A percentile compares a stretch with the other conserved stretches of the same genome.
Conservation (phyloP, 1,140 invertebrate genomes). For the Sipha flava region DNA sequence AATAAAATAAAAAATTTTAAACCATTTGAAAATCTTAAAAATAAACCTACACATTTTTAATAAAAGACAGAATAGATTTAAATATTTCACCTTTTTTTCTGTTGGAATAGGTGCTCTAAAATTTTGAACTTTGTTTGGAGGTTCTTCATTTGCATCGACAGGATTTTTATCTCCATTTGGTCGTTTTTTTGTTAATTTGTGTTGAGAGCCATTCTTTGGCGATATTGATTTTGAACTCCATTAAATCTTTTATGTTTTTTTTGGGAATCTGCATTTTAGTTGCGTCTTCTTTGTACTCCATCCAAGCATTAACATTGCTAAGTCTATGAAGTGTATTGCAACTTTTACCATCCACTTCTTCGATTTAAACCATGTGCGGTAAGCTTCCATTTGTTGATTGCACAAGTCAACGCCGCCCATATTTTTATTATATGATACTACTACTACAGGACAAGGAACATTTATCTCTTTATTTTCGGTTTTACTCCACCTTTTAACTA, state of each 20-base stretch:
- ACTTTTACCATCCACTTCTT: no score
- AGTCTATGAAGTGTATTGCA: no score
- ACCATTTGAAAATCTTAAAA: background rate
- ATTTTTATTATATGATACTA: no score
- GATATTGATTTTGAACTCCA: constrained; percentile 18
- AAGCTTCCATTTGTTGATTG: no score
- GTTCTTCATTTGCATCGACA: background rate
- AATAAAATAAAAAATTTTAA: background rate
- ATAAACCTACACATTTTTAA: background rate
- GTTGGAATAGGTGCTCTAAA: background rate
- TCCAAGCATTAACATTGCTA: constrained; percentile 40
- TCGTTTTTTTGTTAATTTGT: background rate
- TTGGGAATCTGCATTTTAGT: background rate
- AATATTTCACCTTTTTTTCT: background rate
- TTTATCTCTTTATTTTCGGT: no score
- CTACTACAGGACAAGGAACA: no score
- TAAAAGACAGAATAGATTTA: no score
- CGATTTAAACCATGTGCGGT: background rate
- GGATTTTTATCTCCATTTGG: background rate
- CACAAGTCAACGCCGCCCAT: no score
- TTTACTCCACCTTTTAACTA: no score
- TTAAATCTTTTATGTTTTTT: constrained; percentile 31
- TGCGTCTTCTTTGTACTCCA: constrained; percentile 38
- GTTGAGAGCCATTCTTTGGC: background rate
- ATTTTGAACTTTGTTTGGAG: background rate